Conservation (phyloP, 2,113 vertebrate species). For the Macheiramphus alcinus region DNA sequence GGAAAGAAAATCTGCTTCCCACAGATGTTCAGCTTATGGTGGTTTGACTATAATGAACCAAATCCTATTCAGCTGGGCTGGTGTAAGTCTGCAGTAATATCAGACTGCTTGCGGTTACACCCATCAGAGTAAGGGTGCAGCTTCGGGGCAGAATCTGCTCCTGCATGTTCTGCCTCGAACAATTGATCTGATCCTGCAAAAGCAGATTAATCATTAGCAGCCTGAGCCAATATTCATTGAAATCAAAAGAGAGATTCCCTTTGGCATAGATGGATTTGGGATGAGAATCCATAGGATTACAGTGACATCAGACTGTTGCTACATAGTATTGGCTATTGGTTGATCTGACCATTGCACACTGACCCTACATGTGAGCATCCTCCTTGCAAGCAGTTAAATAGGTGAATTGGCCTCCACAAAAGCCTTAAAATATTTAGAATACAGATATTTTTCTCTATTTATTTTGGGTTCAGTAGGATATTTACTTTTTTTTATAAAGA, state of each 20-base stretch:
- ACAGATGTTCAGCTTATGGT: not conserved
- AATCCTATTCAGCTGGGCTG: not conserved
- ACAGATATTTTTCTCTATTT: not conserved
- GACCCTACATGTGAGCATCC: not conserved
- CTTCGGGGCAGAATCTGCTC: not conserved
- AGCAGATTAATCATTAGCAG: not conserved
- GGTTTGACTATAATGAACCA: not conserved
- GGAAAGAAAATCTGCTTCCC: constrained; percentile 21
- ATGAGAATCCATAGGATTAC: not conserved
- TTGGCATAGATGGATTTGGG: not conserved
- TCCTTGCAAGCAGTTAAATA: not conserved
- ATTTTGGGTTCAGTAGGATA: not conserved
- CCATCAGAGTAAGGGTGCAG: not conserved
- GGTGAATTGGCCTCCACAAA: not conserved
- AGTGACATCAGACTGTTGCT: not conserved
- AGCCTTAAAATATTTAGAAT: not conserved
- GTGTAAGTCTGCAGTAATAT: not conserved
- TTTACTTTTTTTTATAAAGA: not conserved
- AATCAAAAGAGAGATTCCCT: not conserved
- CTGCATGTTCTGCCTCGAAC: not conserved
- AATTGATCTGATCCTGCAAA: not conserved
- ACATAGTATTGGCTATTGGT: accelerated
- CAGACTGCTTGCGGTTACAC: accelerated
- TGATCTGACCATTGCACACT: not conserved
- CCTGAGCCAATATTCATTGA: not conserved